Evolutionary conservation across 2,113 vertebrate species (phyloP), one percentile per base, ranked within the genome.

Genomic region (Vulpes ferrilata): DNA sequence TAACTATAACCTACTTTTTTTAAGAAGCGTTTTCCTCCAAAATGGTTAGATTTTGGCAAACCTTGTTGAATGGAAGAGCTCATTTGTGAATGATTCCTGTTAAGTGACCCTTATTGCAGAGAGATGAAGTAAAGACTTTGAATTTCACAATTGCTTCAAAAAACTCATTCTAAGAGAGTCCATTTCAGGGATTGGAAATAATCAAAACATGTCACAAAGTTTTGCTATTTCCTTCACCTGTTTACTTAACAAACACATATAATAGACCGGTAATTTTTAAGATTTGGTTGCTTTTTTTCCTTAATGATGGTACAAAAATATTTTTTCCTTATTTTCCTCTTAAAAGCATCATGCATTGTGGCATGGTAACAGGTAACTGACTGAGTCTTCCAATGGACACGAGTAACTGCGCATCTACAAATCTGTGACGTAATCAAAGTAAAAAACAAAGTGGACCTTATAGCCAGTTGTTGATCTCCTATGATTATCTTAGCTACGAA

Each of bases 301-400:
- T 65, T 82, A 38, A 43, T 10, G 17, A 73, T 83, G 43, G 19
- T 19, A 25, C 5, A 15, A 43, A 38, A n/a, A 35, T 59, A 4
- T 2, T 35, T 62, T 82, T n/a, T 12, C 9, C 48, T 27, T 93
- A 22, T 53, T 82, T 55, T 59, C 43, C 43, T 89, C 17, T 64
- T n/a, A 20, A 43, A 76, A 13, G 15, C 57, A 2, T 43, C 67
- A 5, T 48, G n/a, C 2, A 0, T 16, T 16, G 9, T 19, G 11
- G 1, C 0, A 51, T 20, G 7, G 0, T 0, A 27, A 11, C 1
- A 15, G 25, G 20, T 2, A 15, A 84, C 6, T 27, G 22, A 8
- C 7, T 48, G 2, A 1, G 27, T 27, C 7, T 90, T 67, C 12
- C 15, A 7, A 32, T 38, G 62, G 25, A 23, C 30, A 4, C 15